Percentiles rank a stretch among this genome's conserved stretches.
Evolutionary conservation across 2,888 invertebrate species (phyloP).

Genomic region (Hyposoter dolosus): DNA sequence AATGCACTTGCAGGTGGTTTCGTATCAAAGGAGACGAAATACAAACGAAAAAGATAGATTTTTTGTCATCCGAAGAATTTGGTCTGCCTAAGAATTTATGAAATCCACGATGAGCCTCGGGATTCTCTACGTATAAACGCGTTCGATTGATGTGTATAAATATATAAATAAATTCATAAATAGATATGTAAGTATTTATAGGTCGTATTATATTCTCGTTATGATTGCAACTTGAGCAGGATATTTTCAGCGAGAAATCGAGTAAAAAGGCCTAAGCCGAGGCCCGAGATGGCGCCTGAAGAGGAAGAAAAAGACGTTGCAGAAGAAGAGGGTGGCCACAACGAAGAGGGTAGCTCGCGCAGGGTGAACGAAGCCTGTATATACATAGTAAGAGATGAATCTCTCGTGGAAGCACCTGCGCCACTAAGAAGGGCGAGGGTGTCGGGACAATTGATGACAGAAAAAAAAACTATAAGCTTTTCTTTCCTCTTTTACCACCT

Average conservation of each 20-base stretch:
- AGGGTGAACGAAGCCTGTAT: conserved; percentile 30
- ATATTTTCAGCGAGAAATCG: conserved; percentile 60
- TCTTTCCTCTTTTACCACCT: conserved; percentile 47
- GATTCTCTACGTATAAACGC: background rate
- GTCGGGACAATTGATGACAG: conserved; percentile 74
- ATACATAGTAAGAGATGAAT: conserved; percentile 65
- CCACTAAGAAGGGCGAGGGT: conserved; percentile 70
- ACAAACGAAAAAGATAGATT: background rate
- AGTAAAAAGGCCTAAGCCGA: conserved; percentile 42
- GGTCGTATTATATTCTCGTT: conserved; percentile 72
- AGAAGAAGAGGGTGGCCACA: conserved; percentile 40
- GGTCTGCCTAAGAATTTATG: conserved; percentile 16
- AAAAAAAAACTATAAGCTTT: conserved; percentile 70
- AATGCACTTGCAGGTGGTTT: background rate
- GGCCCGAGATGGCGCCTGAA: conserved; percentile 35
- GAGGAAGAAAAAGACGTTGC: conserved; percentile 35
- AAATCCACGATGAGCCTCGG: background rate
- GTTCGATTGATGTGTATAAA: background rate
- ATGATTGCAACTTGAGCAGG: conserved; percentile 65
- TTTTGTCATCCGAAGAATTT: background rate
- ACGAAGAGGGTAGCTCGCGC: conserved; percentile 49
- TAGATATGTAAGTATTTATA: background rate
- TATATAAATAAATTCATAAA: background rate
- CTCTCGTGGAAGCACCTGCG: conserved; percentile 74
- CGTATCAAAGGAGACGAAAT: background rate